Conservation (phyloP, 2,113 vertebrate genomes). For the Crotalus tigris region DNA sequence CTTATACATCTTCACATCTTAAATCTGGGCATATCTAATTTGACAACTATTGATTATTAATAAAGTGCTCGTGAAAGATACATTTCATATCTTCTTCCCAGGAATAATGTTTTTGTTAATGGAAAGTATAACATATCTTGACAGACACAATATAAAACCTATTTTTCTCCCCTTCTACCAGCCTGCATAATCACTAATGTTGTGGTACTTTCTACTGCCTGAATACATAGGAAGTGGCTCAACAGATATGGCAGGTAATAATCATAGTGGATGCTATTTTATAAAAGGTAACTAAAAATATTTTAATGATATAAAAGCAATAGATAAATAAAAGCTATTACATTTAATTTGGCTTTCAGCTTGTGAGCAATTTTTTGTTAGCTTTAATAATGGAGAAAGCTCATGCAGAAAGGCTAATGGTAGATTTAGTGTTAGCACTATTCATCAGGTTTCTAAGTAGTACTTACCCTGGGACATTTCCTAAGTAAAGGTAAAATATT, state of each 20-base stretch:
- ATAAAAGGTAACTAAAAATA: slow-evolving; percentile 72
- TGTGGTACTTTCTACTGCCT: slow-evolving; percentile 27
- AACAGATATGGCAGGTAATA: slow-evolving; percentile 69
- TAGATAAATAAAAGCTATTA: slow-evolving; percentile 77
- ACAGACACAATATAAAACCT: slow-evolving; percentile 62
- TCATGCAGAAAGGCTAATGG: slow-evolving; percentile 50
- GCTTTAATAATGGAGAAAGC: slow-evolving; percentile 50
- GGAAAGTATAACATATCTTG: slow-evolving; percentile 69
- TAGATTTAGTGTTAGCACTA: slow-evolving; percentile 46
- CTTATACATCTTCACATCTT: slow-evolving; percentile 65
- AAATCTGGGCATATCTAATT: slow-evolving; percentile 69
- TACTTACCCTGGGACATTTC: slow-evolving; percentile 54
- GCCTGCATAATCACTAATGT: slow-evolving; percentile 63
- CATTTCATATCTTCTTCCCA: slow-evolving; percentile 65
- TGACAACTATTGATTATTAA: slow-evolving; percentile 76
- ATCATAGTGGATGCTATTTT: slow-evolving; percentile 62
- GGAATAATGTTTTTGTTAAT: slow-evolving; percentile 67
- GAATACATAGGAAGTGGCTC: slow-evolving; percentile 62
- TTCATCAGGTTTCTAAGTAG: slow-evolving; percentile 61
- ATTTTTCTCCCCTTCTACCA: slow-evolving; percentile 21
- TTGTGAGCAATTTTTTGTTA: slow-evolving; percentile 36
- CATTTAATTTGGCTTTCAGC: slow-evolving; percentile 65
- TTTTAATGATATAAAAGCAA: slow-evolving; percentile 75
- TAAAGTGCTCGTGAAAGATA: slow-evolving; percentile 67
- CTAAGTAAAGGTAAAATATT: slow-evolving; percentile 47